A percentile compares a stretch with the other conserved stretches of the same genome.
Evolutionary conservation across 2,888 invertebrate genomes (phyloP).

Genomic region (Timema cristinae): DNA sequence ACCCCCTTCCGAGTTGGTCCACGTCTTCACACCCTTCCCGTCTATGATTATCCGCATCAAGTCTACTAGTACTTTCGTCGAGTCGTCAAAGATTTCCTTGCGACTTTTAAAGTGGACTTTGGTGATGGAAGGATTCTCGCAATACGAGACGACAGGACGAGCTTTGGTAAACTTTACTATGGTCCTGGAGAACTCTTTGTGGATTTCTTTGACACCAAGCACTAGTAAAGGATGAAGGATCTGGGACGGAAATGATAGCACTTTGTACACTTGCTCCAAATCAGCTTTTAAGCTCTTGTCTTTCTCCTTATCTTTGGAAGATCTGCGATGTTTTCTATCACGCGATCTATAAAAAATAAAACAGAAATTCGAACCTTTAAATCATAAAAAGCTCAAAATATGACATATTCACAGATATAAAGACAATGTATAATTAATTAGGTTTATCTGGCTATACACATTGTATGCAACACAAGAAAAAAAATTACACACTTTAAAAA

Average conservation of each 20-base stretch:
- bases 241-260: constrained; percentile 25
- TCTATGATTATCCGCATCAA: constrained; percentile 24
- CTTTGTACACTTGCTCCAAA: constrained; percentile 22
- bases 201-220: no score
- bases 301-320: constrained; percentile 19
- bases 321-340: constrained; percentile 18
- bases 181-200: constrained; percentile 21
- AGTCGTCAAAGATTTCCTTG: constrained; percentile 23
- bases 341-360: constrained; percentile 18
- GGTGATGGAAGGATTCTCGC: constrained; percentile 23
- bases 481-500: no score
- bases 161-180: constrained; percentile 24
- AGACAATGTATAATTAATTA: no score
- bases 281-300: constrained; percentile 20
- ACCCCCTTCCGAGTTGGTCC: constrained; percentile 4
- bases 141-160: constrained; percentile 22
- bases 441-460: no score
- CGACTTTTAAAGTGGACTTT: constrained; percentile 20
- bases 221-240: constrained; percentile 17
- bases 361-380: not conserved
- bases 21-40: constrained; percentile 11
- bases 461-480: no score
- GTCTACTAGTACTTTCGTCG: constrained; percentile 19
- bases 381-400: no score
- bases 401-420: no score